Evolutionary conservation across 2,113 vertebrate species (phyloP).

Genomic region (Oreochromis spilurus): DNA sequence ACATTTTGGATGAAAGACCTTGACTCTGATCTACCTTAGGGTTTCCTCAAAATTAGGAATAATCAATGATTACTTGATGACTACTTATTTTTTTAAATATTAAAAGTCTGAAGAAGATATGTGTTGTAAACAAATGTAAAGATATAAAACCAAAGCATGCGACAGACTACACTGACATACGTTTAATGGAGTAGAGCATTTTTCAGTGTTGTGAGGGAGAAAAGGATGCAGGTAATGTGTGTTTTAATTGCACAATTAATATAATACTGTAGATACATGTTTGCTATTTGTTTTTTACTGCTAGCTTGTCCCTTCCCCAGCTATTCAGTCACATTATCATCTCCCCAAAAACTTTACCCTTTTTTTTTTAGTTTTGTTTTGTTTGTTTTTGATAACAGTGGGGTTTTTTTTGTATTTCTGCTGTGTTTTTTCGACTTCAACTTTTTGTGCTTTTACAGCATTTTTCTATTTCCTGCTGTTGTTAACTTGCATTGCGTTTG

Average conservation of each 20-base stretch:
- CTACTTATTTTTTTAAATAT: accelerated
- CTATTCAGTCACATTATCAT: neutral
- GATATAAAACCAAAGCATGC: neutral
- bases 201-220: neutral
- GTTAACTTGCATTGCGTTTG: neutral
- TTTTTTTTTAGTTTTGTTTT: neutral
- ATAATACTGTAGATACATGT: neutral
- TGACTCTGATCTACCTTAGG: neutral
- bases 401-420: accelerated
- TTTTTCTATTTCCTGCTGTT: neutral
- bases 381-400: neutral
- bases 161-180: neutral
- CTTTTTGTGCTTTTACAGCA: neutral
- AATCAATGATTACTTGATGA: neutral
- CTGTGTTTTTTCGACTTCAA: neutral
- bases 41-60: neutral
- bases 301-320: neutral
- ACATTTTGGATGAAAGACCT: neutral
- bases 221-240: neutral
- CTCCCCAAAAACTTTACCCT: neutral
- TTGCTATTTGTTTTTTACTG: neutral
- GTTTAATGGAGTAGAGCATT: neutral
- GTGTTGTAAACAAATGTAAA: neutral
- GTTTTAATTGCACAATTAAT: neutral
- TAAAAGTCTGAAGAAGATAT: neutral